These are phyloP conservation scores for Chamaedrilus cognettii DNA, from an alignment of 2,888 invertebrate species.

Conservation along the genomic window DNA sequence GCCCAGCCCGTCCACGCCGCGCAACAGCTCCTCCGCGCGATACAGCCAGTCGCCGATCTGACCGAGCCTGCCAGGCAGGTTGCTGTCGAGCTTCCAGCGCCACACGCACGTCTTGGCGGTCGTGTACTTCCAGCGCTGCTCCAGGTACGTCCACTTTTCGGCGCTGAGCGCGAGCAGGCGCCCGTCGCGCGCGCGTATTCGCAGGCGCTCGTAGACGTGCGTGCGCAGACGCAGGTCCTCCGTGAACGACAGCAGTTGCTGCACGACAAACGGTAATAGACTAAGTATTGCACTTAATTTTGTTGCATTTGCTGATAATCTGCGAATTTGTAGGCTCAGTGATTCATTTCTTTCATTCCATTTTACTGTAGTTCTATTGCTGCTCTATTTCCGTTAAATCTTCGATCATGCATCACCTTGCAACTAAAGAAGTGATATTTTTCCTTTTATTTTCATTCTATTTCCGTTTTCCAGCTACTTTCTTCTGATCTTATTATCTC, in stretches of 20 bases:
- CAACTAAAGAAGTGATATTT: too few species aligned
- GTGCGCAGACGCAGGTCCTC: conserved; percentile 75
- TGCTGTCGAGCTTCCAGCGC: conserved; percentile 86
- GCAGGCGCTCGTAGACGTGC: conserved; percentile 75
- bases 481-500: too few species aligned
- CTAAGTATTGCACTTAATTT: too few species aligned
- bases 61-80: conserved; percentile 82
- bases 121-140: conserved; percentile 78
- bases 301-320: too few species aligned
- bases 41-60: conserved; percentile 88
- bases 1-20: conserved; percentile 35
- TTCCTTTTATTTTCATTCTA: too few species aligned
- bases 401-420: too few species aligned
- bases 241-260: conserved; percentile 79
- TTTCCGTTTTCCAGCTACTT: too few species aligned
- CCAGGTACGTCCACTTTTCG: conserved; percentile 83
- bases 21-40: conserved; percentile 66
- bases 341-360: too few species aligned
- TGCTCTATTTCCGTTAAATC: too few species aligned
- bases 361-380: too few species aligned
- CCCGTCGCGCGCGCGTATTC: conserved; percentile 77
- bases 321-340: too few species aligned
- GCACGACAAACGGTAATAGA: too few species aligned
- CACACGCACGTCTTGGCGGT: conserved; percentile 64
- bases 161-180: conserved; percentile 79